Base-by-base conservation (phyloP, 2,888 invertebrate genomes). In the Dorcus parallelipipedus region DNA sequence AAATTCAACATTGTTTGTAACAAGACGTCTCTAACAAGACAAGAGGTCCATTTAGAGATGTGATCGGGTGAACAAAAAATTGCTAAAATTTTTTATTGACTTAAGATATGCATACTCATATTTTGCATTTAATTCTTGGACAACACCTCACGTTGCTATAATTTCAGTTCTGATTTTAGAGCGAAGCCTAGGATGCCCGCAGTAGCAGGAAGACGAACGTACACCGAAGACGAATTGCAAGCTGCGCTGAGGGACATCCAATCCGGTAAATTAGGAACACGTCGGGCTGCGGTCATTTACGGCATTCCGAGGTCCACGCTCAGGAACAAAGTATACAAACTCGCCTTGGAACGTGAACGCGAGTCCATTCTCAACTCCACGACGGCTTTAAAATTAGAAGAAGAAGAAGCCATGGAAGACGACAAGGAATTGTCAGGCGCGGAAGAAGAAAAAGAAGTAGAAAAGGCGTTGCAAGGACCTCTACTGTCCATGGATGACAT, bases 231-330 rank as follows among this genome's bases (percentile, higher is more conserved):
- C 71, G 97, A 97, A 78, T 85, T 98, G 43, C 91, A 92, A 73
- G 90, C 90, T 40, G 97, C 97, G n/a, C 86, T 98, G 58, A 85
- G 91, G 60, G 97, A 97, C 79, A 95, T 97, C 74, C 91, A 94
- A 78, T 90, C 90, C 67, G 96, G 96, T 14, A 91, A 93, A 73
- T 82, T 97, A 68, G 97, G 96, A 65, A 95, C 96, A 5, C 83
- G 97, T 48, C 84, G 97, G 59, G 97, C 97, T 7, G 93, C 97
- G 53, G 93, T 94, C 54, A 90, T 96, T 70, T 98, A 98, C 80
- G 95, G 96, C 70, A 96, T 97, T 75, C 97, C 97, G 6, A 86
- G 97, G 65, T 96, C 97, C 65, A 97, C 97, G 26, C 86, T 98
- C 52, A 86, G 97, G 63, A 98, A 97, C 82, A 98, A 98, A 81